Evolutionary conservation across 2,113 vertebrate genomes (phyloP).

Genomic region (Nicator chloris): DNA sequence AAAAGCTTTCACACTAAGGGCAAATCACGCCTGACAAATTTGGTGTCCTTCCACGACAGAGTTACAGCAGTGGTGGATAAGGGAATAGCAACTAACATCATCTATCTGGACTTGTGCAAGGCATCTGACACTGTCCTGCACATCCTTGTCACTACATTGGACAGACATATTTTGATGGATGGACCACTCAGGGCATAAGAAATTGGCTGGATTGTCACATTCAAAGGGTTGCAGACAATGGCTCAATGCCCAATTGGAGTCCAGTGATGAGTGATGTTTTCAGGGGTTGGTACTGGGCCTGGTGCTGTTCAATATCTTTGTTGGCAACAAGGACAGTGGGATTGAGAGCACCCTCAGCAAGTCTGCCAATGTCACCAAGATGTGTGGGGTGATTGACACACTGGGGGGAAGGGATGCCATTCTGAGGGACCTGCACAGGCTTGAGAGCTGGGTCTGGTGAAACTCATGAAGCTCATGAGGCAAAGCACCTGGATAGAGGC

Average conservation of each 20-base stretch:
- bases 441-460: background rate
- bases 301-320: background rate
- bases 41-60: background rate
- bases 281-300: background rate
- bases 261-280: background rate
- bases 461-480: background rate
- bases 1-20: background rate
- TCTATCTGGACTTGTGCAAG: background rate
- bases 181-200: background rate
- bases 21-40: background rate
- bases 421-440: background rate
- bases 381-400: rapidly evolving
- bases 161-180: background rate
- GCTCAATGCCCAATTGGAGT: background rate
- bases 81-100: background rate
- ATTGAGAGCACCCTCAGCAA: background rate
- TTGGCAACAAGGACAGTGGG: background rate
- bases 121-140: background rate
- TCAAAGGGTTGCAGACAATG: background rate
- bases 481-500: rapidly evolving
- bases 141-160: background rate
- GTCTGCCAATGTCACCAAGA: background rate
- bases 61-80: background rate
- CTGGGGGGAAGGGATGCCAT: background rate
- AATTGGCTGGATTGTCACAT: background rate